Evolutionary conservation across 2,113 vertebrate genomes (phyloP), one percentile per base, ranked within the genome.

Genomic region (Caretta caretta): DNA sequence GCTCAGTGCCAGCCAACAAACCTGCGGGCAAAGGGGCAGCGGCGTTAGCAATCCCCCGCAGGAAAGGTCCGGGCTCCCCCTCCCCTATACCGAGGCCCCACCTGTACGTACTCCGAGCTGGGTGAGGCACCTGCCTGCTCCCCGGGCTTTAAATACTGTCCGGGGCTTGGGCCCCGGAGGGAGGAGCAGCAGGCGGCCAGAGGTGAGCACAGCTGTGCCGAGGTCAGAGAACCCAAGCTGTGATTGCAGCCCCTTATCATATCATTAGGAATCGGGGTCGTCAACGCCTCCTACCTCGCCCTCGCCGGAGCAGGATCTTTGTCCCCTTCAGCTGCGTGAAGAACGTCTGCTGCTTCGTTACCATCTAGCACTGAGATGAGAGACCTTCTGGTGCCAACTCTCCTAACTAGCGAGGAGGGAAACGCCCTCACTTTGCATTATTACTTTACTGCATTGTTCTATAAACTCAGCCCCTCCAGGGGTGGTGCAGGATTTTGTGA

Each of bases 71-170:
- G 4, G 53, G 53, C 92, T 13, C 53, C 56, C 86, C 17, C 46
- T 88, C 91, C 65, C 93, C 95, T 80, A 54, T 56, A 17, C 86
- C n/a, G 6, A 13, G 35, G 2, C 4, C 14, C 10, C 50, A 54
- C 76, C 69, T 51, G 84, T 31, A 42, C 46, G 24, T 12, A 2
- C 51, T 20, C 5, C 7, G 22, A 46, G 22, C 35, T 12, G 4
- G n/a, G 4, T 49, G 16, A 24, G 48, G 95, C 96, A 93, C 96
- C 94, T 97, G 96, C 96, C 95, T 96, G 84, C 93, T 96, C 96
- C 62, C 35, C 7, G 51, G 72, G 59, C 87, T 86, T 25, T 92
- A 84, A 88, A 56, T 88, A 56, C 48, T 42, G 38, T 16, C 27
- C 42, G 78, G 86, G 89, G 95, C 93, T 69, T 80, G 83, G 76